phyloP scores from a whole-genome alignment of 2,797 vertebrate species.

The Enteromius radiatus region DNA sequence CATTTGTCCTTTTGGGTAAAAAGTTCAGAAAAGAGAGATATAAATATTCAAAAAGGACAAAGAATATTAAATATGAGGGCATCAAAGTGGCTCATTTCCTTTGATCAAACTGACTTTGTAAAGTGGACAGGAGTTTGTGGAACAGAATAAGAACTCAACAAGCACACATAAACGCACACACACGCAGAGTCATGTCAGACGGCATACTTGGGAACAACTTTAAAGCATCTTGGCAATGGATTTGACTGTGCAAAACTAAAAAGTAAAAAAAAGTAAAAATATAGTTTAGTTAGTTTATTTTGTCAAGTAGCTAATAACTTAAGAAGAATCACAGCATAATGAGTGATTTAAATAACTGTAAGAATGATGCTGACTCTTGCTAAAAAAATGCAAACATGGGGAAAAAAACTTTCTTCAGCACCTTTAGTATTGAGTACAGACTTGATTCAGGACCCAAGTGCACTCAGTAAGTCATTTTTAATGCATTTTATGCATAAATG shows the following conservation, averaged over 20 bases:
- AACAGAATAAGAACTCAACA: neutral
- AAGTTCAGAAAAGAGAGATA: neutral
- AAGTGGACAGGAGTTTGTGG: neutral
- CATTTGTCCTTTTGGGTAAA: neutral
- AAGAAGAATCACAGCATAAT: neutral
- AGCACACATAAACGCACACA: neutral
- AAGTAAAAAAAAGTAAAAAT: neutral
- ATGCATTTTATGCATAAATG: neutral
- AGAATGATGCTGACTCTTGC: neutral
- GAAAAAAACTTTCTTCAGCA: neutral
- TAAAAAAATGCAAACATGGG: neutral
- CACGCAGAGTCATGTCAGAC: neutral
- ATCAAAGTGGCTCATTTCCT: constrained; percentile 5
- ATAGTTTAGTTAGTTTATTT: neutral
- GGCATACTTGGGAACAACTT: neutral
- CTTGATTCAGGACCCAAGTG: neutral
- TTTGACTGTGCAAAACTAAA: neutral
- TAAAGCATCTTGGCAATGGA: neutral
- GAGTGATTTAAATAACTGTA: neutral
- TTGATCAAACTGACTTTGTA: constrained; percentile 27
- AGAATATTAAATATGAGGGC: constrained; percentile 4
- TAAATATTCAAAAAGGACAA: constrained; percentile 23
- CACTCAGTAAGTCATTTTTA: neutral
- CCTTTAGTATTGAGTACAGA: neutral
- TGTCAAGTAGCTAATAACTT: neutral